A percentile compares a stretch with the other conserved stretches of the same genome.
Evolutionary conservation across 2,113 vertebrate genomes (phyloP).

Genomic region (Thymallus thymallus): DNA sequence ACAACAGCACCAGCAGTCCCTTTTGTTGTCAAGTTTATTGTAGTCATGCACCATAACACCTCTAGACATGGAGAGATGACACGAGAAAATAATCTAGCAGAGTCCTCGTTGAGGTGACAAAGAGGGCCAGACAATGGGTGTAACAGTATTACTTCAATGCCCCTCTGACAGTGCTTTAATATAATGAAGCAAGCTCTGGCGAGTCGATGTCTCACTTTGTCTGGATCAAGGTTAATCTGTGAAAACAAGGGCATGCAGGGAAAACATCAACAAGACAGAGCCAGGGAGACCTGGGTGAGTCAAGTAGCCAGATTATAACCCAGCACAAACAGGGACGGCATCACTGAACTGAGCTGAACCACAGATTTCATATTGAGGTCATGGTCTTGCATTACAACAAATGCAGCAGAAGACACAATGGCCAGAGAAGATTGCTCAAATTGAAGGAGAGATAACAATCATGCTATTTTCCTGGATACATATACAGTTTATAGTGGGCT

Average conservation of each 20-base stretch:
- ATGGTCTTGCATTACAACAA: constrained; percentile 46
- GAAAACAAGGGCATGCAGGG: constrained; percentile 52
- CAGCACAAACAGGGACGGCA: constrained; percentile 53
- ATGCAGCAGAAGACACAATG: constrained; percentile 45
- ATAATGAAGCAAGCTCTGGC: constrained; percentile 59
- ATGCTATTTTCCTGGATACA: neutral
- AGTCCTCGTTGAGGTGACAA: constrained; percentile 54
- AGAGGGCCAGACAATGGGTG: constrained; percentile 50
- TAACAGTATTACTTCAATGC: constrained; percentile 55
- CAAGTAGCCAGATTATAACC: constrained; percentile 40
- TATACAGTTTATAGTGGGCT: constrained; percentile 21
- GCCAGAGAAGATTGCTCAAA: constrained; percentile 39
- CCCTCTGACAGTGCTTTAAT: constrained; percentile 61
- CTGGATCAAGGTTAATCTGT: constrained; percentile 63
- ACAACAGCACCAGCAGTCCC: too few relatives aligned
- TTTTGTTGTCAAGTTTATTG: neutral
- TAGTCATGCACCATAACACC: neutral
- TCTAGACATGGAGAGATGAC: constrained; percentile 22
- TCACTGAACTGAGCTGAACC: constrained; percentile 21
- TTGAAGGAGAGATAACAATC: neutral
- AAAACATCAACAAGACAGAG: constrained; percentile 52
- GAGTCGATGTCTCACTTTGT: constrained; percentile 58
- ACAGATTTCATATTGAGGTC: neutral
- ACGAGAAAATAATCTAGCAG: constrained; percentile 24
- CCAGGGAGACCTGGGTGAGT: constrained; percentile 26